Percentiles rank a stretch among this genome's conserved stretches.
These are phyloP conservation scores for Panzeria rudis DNA, from an alignment of 2,888 invertebrate species.

Conservation along the genomic window DNA sequence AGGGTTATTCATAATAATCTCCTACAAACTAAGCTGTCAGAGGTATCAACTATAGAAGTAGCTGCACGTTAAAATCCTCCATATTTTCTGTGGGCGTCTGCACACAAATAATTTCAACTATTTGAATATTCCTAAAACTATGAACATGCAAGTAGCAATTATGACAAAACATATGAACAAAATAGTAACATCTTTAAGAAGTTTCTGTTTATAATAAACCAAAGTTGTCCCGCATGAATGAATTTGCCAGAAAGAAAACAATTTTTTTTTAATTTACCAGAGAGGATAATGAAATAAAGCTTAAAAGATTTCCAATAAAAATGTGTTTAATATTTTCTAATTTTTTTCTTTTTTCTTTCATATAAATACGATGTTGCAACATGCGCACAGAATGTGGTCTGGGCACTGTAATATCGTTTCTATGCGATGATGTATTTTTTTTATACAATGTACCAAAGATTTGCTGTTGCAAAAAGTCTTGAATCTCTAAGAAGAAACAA, in stretches of 20 bases:
- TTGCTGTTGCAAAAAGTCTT: conserved; percentile 50
- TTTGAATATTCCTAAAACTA: neutral
- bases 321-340: conserved; percentile 24
- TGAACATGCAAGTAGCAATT: conserved; percentile 9
- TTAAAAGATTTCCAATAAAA: conserved; percentile 34
- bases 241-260: conserved; percentile 31
- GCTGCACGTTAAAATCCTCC: neutral
- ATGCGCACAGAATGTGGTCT: conserved; percentile 70
- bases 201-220: neutral
- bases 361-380: conserved; percentile 63
- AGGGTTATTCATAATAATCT: no score
- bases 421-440: conserved; percentile 54
- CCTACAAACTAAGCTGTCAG: no score
- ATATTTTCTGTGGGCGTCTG: neutral
- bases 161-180: conserved; percentile 7
- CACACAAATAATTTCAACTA: neutral
- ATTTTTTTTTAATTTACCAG: conserved; percentile 36
- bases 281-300: conserved; percentile 63
- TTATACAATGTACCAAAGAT: conserved; percentile 22
- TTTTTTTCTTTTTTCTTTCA: conserved; percentile 23
- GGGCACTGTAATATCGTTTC: conserved; percentile 48
- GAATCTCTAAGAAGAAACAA: conserved; percentile 43
- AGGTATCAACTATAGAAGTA: no score
- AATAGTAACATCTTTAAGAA: conserved; percentile 15
- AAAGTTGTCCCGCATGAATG: conserved; percentile 60